Evolutionary conservation across 2,797 vertebrate genomes (phyloP).

Genomic region (Manis crassicaudata): DNA sequence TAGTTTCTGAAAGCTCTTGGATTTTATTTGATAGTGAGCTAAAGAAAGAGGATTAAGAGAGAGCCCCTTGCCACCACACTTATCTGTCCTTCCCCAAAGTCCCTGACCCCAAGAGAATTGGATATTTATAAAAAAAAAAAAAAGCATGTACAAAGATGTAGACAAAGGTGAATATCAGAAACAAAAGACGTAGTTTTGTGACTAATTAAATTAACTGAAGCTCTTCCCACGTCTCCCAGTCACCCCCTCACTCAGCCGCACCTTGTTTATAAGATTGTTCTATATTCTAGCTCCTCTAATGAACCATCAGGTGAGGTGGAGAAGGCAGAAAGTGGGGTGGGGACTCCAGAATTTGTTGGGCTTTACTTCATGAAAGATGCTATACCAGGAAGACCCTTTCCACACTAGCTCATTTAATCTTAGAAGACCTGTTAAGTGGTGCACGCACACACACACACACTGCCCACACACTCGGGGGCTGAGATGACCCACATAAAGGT

Average conservation of each 20-base stretch:
- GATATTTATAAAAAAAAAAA: conserved; percentile 13
- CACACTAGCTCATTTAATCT: background rate
- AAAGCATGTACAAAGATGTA: background rate
- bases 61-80: background rate
- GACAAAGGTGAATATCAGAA: background rate
- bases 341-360: background rate
- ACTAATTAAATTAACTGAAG: background rate
- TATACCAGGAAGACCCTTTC: background rate
- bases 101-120: background rate
- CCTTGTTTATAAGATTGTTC: background rate
- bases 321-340: background rate
- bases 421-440: background rate
- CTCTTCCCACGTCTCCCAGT: background rate
- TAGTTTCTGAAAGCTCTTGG: background rate
- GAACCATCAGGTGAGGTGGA: background rate
- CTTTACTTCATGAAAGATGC: background rate
- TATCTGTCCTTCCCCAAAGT: background rate
- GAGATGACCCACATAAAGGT: background rate
- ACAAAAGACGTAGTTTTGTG: background rate
- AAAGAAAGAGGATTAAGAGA: background rate
- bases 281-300: background rate
- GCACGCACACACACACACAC: background rate
- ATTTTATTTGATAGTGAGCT: conserved; percentile 8
- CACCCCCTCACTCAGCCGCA: rapidly evolving
- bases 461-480: background rate